Base-by-base conservation (phyloP, 2,888 invertebrate genomes). In the Meliscaeva auricollis region DNA sequence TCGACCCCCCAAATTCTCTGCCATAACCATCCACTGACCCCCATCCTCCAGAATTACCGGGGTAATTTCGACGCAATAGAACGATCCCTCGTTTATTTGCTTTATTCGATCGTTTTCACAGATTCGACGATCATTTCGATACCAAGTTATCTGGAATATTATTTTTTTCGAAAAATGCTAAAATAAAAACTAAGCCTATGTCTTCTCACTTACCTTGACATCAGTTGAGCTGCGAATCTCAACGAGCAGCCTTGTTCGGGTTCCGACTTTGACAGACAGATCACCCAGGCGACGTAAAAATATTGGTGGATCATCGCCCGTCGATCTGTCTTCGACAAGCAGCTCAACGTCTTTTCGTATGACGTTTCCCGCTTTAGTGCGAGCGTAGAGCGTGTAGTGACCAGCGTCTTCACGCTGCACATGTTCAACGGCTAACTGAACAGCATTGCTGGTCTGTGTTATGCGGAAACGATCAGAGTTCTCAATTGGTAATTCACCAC, bases 181-280 rank as follows among this genome's bases (percentile, higher is more conserved):
- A n/a, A n/a, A n/a, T n/a, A n/a, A 44, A 50, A 60, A 75, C 64
- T 66, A 1, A 72, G 9, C 41, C 58, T 74, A 78, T 3, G 4
- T 26, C 26, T 26, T 26, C 26, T 26, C 26, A 70, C 92, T 90
- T 91, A 97, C 97, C 95, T 96, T 96, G 88, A 96, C 94, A 90
- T 96, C 96, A 56, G 95, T 94, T 64, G 95, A 94, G 92, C 96
- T 96, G 90, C 95, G 93, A 87, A 97, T 96, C 93, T 97, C 97
- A 60, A 97, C 96, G 60, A 97, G 94, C 90, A 97, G 95, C 88
- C 97, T 93, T 1, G 97, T 96, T 89, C 97, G 94, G 52, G 97
- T 96, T 90, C 98, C 98, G 90, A 98, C 97, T 93, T 98, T 97
- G 81, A 97, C 97, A 13, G 96, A 95, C 70, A 97, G 94, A 92